Percentiles rank a stretch among this genome's conserved stretches.
These are phyloP conservation scores for Anniella stebbinsi DNA, from an alignment of 2,797 vertebrate species.

Conservation along the genomic window DNA sequence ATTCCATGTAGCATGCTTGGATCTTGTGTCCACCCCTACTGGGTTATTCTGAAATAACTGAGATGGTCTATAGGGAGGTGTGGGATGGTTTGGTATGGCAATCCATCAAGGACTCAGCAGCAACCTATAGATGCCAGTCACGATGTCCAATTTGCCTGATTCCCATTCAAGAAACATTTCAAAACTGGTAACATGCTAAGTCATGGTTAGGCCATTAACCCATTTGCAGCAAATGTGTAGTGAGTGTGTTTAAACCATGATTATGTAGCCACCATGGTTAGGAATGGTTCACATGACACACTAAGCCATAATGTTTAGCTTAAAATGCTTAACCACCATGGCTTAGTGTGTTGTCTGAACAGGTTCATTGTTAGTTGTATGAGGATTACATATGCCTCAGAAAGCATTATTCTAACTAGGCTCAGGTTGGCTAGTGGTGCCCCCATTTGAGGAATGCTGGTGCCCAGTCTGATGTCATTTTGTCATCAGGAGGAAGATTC, in stretches of 20 bases:
- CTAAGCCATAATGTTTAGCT: too few relatives aligned
- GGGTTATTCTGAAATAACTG: not conserved
- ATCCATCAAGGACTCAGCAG: not conserved
- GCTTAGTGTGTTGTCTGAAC: too few relatives aligned
- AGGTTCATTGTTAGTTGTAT: not conserved
- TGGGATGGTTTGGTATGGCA: not conserved
- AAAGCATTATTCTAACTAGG: not conserved
- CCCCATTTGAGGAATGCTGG: not conserved
- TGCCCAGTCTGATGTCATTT: not conserved
- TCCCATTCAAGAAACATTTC: not conserved
- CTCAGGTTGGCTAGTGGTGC: not conserved
- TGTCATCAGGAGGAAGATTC: not conserved
- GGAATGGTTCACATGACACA: too few relatives aligned
- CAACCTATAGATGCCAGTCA: not conserved
- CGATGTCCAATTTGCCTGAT: not conserved
- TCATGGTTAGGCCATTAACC: too few relatives aligned
- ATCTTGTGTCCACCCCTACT: not conserved
- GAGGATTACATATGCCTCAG: not conserved
- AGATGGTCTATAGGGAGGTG: not conserved
- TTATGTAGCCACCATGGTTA: too few relatives aligned
- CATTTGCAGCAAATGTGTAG: too few relatives aligned
- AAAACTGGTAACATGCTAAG: not conserved
- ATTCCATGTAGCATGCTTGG: not conserved
- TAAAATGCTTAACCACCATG: too few relatives aligned
- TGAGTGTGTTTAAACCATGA: too few relatives aligned